These are phyloP conservation scores for Sinella curviseta DNA, from an alignment of 1,140 invertebrate species.

Conservation along the genomic window DNA sequence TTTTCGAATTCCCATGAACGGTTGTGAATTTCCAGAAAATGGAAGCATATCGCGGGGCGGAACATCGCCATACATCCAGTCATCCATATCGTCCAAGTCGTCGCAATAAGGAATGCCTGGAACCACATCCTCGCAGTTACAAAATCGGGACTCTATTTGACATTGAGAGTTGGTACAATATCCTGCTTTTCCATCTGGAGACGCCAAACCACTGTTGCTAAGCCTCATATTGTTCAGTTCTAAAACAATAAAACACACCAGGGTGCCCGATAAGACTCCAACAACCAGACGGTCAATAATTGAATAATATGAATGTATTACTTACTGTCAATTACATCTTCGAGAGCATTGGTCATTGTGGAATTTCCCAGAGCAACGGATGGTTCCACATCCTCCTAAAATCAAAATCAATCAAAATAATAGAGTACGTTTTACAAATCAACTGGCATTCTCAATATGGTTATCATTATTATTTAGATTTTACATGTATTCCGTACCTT, in stretches of 20 bases:
- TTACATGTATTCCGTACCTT: too few species aligned
- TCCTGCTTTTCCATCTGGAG: background rate
- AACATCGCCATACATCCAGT: background rate
- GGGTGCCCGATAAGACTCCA: background rate
- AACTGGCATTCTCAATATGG: too few species aligned
- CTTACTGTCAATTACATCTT: conserved; percentile 2
- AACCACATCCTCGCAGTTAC: conserved; percentile 3
- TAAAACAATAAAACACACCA: background rate
- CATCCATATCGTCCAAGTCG: background rate
- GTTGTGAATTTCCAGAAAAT: background rate
- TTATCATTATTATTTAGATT: too few species aligned
- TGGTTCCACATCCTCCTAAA: too few species aligned
- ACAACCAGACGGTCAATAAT: too few species aligned
- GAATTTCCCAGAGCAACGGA: background rate
- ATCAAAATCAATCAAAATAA: too few species aligned
- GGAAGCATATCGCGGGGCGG: background rate
- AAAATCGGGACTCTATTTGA: background rate
- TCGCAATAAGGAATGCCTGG: background rate
- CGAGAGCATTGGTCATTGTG: background rate
- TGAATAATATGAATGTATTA: too few species aligned
- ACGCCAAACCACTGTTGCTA: background rate
- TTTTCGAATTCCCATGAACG: conserved; percentile 1
- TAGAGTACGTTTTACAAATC: too few species aligned
- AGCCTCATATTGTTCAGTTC: background rate
- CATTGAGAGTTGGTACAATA: background rate